Conservation (phyloP, 2,888 invertebrate genomes). For the Doris montereyensis region DNA sequence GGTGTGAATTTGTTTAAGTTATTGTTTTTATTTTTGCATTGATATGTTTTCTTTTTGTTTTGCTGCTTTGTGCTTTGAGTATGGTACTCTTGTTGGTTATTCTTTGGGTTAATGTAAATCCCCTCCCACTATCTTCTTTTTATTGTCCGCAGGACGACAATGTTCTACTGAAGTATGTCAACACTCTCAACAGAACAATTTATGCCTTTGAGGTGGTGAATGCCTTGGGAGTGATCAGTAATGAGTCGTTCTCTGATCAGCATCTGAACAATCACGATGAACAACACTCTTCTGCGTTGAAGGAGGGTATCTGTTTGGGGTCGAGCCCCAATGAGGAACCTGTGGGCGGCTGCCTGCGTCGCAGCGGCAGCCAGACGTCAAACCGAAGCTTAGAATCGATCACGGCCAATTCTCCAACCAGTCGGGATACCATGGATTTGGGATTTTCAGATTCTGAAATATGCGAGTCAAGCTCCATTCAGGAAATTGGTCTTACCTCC, state of each 20-base stretch:
- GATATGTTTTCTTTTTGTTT: too few relatives aligned
- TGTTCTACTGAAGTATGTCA: slow-evolving; percentile 75
- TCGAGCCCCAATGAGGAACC: background rate
- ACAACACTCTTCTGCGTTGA: background rate
- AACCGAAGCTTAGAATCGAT: slow-evolving; percentile 40
- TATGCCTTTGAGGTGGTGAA: slow-evolving; percentile 69
- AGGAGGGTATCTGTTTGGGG: slow-evolving; percentile 12
- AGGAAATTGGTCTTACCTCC: background rate
- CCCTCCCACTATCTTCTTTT: slow-evolving; percentile 6
- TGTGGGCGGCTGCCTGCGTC: background rate
- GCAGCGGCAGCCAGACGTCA: slow-evolving; percentile 30
- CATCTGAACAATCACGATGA: slow-evolving; percentile 8
- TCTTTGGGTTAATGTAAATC: too few relatives aligned
- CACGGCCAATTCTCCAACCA: slow-evolving; percentile 37
- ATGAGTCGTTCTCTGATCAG: background rate
- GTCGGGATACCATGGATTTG: slow-evolving; percentile 35
- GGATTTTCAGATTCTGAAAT: slow-evolving; percentile 35
- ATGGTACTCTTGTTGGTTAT: too few relatives aligned
- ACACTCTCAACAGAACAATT: slow-evolving; percentile 72
- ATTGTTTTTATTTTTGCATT: too few relatives aligned
- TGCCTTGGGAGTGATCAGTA: slow-evolving; percentile 26
- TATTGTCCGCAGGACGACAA: slow-evolving; percentile 75
- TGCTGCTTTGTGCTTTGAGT: too few relatives aligned
- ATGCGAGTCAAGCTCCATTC: slow-evolving; percentile 11
- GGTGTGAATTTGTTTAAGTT: too few relatives aligned